phyloP scores from a whole-genome alignment of 2,888 invertebrate species.

The Hydraecia micacea region DNA sequence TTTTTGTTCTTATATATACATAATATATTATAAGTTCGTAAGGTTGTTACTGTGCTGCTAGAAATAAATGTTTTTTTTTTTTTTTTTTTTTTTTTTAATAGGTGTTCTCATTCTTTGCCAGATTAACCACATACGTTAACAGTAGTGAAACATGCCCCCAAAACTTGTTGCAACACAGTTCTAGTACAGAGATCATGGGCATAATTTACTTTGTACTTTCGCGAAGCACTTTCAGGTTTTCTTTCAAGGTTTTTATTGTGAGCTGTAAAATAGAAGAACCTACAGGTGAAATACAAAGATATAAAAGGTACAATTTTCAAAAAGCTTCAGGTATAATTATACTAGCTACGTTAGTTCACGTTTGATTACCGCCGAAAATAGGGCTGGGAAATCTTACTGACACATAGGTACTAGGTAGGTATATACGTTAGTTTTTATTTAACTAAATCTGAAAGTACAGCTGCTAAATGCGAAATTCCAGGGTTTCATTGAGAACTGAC shows the following conservation, averaged over 20 bases:
- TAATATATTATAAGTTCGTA: no score
- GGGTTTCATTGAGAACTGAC: background rate
- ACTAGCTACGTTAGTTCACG: background rate
- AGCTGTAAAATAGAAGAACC: constrained; percentile 28
- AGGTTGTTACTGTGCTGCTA: no score
- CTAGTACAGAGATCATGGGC: constrained; percentile 1
- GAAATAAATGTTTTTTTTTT: no score
- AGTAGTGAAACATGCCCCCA: constrained; percentile 1
- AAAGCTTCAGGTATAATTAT: background rate
- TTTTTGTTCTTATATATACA: no score
- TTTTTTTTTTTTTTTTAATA: no score
- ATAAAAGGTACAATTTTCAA: no score
- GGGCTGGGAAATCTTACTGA: background rate
- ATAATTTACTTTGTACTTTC: constrained; percentile 1
- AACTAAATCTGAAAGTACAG: background rate
- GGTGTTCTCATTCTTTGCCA: no score
- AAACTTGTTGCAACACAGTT: background rate
- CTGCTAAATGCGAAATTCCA: no score
- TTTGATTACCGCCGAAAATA: background rate
- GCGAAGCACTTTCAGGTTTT: constrained; percentile 2
- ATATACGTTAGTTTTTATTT: background rate
- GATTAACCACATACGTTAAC: constrained; percentile 4
- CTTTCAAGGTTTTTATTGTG: constrained; percentile 37
- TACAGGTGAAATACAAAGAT: constrained; percentile 36
- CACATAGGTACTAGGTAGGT: background rate